Base-by-base conservation (phyloP, 2,113 vertebrate species). In the Miniopterus natalensis region DNA sequence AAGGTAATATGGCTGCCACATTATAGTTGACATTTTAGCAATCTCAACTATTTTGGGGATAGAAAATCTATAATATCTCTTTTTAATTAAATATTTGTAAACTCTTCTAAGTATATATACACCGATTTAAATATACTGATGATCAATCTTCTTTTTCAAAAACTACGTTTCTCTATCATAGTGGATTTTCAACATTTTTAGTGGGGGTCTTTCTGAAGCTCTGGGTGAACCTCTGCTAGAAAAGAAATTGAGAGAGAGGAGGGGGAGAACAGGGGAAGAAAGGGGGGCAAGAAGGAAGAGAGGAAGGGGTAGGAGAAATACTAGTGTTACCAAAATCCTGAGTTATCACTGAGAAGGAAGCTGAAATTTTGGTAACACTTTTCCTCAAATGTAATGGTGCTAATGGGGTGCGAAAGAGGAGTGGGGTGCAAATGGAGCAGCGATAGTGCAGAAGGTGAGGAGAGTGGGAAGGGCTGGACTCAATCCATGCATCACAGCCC, bases 341-440 rank as follows among this genome's bases (percentile, higher is more conserved):
- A 51, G 49, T 4, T 84, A 8, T 59, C 81, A 36, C 25, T 70
- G n/a, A 88, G 89, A 83, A 59, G 40, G 88, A 77, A 75, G 77
- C 17, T 70, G 71, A 75, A 84, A 90, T 65, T 51, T 49, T 84
- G 70, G 47, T 81, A 87, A 92, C 90, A 92, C 84, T 13, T 97
- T 79, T 84, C 84, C 53, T 36, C 49, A 92, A 92, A 68, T 81
- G 90, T 61, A 90, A 68, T 27, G 57, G 95, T 59, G 88, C 11
- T 95, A 97, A 95, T 40, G 71, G 75, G 36, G 81, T 66, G 88
- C 36, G 36, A 27, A 73, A 75, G 57, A 51, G 83, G 79, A 25
- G 40, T 3, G 36, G 84, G 71, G 80, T 84, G 81, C 66, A 92
- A 96, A 97, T 55, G 70, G 79, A 27, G 6, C 2, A 1, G 71